Percentiles rank a stretch among this genome's conserved stretches.
These are phyloP conservation scores for Drosophila hawaiiensis DNA, from an alignment of 2,888 invertebrate species.

Conservation along the genomic window DNA sequence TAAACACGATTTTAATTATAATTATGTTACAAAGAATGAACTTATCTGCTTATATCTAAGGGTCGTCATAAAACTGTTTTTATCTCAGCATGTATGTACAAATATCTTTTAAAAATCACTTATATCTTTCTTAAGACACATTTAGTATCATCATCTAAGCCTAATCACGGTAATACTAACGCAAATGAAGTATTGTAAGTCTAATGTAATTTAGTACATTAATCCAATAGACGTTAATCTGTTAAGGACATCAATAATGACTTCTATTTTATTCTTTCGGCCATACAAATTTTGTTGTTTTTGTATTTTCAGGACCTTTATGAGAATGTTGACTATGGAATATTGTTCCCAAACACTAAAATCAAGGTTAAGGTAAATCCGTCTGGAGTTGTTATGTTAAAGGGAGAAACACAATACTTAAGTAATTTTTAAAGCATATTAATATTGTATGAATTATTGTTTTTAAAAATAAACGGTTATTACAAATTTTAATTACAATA, in stretches of 20 bases:
- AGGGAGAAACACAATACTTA: slow-evolving; percentile 90
- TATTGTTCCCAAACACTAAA: slow-evolving; percentile 93
- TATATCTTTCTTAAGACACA: slow-evolving; percentile 1
- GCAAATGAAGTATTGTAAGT: background rate
- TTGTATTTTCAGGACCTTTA: slow-evolving; percentile 91
- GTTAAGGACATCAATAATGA: background rate
- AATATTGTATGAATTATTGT: slow-evolving; percentile 1
- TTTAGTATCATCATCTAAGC: background rate
- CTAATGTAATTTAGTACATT: background rate
- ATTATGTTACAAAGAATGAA: background rate
- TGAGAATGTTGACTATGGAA: slow-evolving; percentile 95
- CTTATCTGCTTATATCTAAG: background rate
- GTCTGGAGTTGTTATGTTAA: slow-evolving; percentile 94
- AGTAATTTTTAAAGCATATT: slow-evolving; percentile 37
- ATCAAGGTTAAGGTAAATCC: slow-evolving; percentile 97
- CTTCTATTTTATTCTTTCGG: background rate
- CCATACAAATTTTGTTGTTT: slow-evolving; percentile 24
- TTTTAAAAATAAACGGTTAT: slow-evolving; percentile 7
- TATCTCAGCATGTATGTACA: slow-evolving; percentile 10
- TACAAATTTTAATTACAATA: background rate
- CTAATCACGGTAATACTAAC: background rate
- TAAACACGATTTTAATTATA: background rate
- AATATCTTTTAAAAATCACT: background rate
- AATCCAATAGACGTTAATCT: background rate
- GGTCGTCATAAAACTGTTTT: background rate